phyloP scores from a whole-genome alignment of 2,797 vertebrate genomes.

The Pristis pectinata region DNA sequence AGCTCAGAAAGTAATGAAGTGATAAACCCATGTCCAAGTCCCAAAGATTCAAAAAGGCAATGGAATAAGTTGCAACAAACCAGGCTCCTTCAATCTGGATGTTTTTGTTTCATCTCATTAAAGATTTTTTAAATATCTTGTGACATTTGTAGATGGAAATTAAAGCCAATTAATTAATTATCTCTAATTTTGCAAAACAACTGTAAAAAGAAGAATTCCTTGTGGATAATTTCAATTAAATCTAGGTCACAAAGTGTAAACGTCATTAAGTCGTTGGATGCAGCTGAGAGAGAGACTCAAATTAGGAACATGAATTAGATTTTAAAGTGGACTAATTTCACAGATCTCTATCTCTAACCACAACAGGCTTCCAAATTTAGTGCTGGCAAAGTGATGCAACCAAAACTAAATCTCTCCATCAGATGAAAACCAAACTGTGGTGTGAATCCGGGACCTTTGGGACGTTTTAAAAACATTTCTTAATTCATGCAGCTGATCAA shows the following conservation, averaged over 20 bases:
- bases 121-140: not conserved
- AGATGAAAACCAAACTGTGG: not conserved
- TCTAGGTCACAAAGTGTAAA: not conserved
- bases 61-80: not conserved
- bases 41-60: not conserved
- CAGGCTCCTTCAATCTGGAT: not conserved
- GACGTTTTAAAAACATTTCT: not conserved
- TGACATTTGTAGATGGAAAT: not conserved
- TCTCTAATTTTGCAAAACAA: not conserved
- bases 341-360: not conserved
- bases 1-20: too few species aligned
- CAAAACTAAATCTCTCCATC: not conserved
- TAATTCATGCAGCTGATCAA: not conserved
- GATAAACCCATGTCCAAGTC: too few species aligned
- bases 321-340: not conserved
- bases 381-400: not conserved
- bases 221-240: not conserved
- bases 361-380: not conserved
- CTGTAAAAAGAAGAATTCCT: not conserved
- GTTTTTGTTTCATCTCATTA: not conserved
- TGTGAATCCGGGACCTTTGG: not conserved
- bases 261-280: not conserved
- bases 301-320: not conserved
- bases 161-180: not conserved
- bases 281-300: not conserved